A percentile compares a stretch with the other conserved stretches of the same genome.
Conservation (phyloP, 2,797 vertebrate species). For the Clarias pachynema region DNA sequence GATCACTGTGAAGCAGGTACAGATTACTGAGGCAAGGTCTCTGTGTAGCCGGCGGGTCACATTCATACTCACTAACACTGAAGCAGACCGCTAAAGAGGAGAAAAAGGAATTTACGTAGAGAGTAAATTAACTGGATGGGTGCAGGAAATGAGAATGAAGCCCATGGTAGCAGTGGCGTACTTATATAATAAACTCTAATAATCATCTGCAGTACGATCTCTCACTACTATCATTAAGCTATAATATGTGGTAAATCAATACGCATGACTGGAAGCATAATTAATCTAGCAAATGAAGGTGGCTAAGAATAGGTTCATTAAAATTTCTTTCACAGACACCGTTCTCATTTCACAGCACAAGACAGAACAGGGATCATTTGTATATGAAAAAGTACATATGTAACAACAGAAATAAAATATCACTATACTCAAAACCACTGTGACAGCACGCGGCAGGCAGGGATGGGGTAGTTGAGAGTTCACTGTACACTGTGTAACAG, state of each 20-base stretch:
- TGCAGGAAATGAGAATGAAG: conserved; percentile 49
- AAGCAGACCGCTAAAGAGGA: not conserved
- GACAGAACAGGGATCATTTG: conserved; percentile 6
- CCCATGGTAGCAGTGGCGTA: not conserved
- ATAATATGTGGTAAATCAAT: not conserved
- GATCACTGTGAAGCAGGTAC: not conserved
- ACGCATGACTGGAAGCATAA: not conserved
- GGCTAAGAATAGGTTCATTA: not conserved
- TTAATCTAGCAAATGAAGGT: not conserved
- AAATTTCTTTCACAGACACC: not conserved
- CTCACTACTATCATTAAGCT: not conserved
- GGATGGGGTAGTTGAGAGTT: conserved; percentile 50
- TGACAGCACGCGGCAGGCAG: conserved; percentile 48
- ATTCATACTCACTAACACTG: not conserved
- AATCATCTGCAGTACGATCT: not conserved
- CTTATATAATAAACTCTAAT: conserved; percentile 12
- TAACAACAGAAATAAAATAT: conserved; percentile 37
- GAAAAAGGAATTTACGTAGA: not conserved
- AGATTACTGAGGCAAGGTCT: not conserved
- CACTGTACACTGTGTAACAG: conserved; percentile 26
- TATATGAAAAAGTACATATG: not conserved
- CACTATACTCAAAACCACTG: conserved; percentile 56
- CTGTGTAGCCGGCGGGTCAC: not conserved
- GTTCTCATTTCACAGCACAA: conserved; percentile 46
- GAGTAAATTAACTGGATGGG: conserved; percentile 19